Evolutionary conservation across 2,113 vertebrate species (phyloP).

Genomic region (Esox niger): DNA sequence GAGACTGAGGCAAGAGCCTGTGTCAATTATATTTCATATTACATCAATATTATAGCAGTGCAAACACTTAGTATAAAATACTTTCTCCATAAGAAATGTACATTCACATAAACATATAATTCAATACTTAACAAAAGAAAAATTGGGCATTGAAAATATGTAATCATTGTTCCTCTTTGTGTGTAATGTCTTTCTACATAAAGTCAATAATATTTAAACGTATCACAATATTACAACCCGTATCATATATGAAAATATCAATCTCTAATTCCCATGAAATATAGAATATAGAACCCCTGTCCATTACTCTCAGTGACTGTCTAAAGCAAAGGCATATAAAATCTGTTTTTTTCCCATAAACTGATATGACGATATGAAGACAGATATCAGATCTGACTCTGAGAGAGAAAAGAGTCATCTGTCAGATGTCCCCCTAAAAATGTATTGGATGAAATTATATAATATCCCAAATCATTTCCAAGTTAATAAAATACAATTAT

Average conservation of each 20-base stretch:
- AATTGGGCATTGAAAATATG: slow-evolving; percentile 15
- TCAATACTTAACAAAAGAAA: slow-evolving; percentile 84
- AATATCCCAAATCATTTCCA: slow-evolving; percentile 32
- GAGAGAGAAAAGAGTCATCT: background rate
- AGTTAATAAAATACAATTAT: background rate
- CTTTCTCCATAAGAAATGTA: slow-evolving; percentile 78
- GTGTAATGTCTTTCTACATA: slow-evolving; percentile 18
- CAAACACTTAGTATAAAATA: slow-evolving; percentile 95
- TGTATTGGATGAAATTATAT: slow-evolving; percentile 31
- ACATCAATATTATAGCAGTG: slow-evolving; percentile 79
- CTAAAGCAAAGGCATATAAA: slow-evolving; percentile 66
- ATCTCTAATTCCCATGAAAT: slow-evolving; percentile 69
- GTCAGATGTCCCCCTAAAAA: slow-evolving; percentile 2
- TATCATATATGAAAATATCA: slow-evolving; percentile 72
- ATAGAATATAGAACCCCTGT: slow-evolving; percentile 56
- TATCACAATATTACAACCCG: slow-evolving; percentile 66
- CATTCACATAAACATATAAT: slow-evolving; percentile 86
- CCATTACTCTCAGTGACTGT: slow-evolving; percentile 37
- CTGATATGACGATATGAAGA: slow-evolving; percentile 27
- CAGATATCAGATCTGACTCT: background rate
- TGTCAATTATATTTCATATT: slow-evolving; percentile 57
- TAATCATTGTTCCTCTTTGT: background rate
- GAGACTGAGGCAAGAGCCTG: slow-evolving; percentile 12
- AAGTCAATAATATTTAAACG: slow-evolving; percentile 59
- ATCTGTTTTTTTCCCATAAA: slow-evolving; percentile 52